Evolutionary conservation across 2,113 vertebrate species (phyloP).

Genomic region (Psittacara wagleri): DNA sequence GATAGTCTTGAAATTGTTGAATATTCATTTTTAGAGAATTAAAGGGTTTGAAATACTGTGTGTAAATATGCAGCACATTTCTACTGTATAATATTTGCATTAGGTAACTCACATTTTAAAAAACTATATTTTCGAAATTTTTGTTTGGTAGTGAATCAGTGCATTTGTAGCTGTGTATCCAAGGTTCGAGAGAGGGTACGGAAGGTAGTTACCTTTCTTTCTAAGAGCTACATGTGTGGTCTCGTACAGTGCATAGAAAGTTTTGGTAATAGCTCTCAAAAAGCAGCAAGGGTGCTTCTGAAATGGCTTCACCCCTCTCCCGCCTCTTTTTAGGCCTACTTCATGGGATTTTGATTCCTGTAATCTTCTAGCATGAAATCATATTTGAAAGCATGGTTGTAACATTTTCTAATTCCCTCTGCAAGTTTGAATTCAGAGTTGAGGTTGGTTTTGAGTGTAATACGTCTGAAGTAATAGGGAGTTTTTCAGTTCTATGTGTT

Average conservation of each 20-base stretch:
- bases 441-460: not conserved
- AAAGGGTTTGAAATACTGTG: not conserved
- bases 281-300: not conserved
- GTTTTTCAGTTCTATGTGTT: not conserved
- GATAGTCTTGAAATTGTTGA: not conserved
- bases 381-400: not conserved
- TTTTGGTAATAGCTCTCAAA: not conserved
- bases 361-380: not conserved
- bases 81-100: not conserved
- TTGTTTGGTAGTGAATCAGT: not conserved
- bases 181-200: not conserved
- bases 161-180: not conserved
- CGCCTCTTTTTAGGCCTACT: not conserved
- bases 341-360: not conserved
- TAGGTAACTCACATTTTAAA: not conserved
- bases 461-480: not conserved
- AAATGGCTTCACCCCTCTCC: not conserved
- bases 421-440: not conserved
- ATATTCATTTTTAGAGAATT: not conserved
- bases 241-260: fast-evolving
- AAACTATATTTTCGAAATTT: not conserved
- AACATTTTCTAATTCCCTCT: not conserved
- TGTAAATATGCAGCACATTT: not conserved
- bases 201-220: not conserved
- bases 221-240: fast-evolving